Evolutionary conservation across 2,797 vertebrate genomes (phyloP).

Genomic region (Pseudochirops cupreus): DNA sequence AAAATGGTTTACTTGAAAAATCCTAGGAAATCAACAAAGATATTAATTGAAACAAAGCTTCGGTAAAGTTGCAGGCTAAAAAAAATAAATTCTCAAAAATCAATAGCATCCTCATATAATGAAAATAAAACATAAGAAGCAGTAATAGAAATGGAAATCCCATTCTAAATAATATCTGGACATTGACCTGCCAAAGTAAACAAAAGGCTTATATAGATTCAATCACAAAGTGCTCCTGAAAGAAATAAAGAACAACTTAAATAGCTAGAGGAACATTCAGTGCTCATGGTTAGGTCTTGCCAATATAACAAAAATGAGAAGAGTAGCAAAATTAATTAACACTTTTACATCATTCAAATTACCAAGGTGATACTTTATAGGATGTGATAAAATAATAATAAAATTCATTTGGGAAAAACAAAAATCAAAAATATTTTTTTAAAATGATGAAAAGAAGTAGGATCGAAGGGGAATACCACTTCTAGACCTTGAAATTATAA

Average conservation of each 20-base stretch:
- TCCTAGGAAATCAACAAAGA: not conserved
- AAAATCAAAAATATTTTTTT: not conserved
- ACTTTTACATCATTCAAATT: not conserved
- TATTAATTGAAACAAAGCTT: not conserved
- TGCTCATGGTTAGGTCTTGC: not conserved
- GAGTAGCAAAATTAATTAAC: not conserved
- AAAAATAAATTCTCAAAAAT: not conserved
- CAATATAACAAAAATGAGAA: not conserved
- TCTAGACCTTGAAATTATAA: not conserved
- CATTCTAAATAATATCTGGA: not conserved
- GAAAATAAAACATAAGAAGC: not conserved
- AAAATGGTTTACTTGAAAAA: not conserved
- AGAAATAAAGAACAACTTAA: not conserved
- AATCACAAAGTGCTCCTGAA: not conserved
- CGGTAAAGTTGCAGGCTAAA: not conserved
- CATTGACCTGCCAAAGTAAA: not conserved
- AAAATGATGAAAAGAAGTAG: not conserved
- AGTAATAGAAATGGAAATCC: not conserved
- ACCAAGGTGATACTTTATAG: not conserved
- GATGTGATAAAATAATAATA: not conserved
- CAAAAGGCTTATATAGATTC: not conserved
- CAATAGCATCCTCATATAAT: not conserved
- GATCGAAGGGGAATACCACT: not conserved
- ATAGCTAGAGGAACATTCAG: not conserved
- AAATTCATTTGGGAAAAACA: not conserved